Evolutionary conservation across 2,113 vertebrate species (phyloP), one percentile per base, ranked within the genome.

Genomic region (Desmodus rotundus): DNA sequence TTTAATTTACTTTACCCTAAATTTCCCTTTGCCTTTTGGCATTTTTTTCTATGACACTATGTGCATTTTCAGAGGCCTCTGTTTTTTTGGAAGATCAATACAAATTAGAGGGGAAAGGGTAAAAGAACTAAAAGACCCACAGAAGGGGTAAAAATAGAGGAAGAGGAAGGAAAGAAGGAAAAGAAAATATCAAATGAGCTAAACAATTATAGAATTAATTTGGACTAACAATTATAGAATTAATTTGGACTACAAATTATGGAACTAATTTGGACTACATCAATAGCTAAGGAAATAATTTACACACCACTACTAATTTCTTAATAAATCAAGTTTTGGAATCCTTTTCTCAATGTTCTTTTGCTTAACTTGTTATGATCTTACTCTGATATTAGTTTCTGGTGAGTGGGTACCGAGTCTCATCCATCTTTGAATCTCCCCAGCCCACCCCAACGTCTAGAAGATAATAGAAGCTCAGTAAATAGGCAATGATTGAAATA

Each of bases 281-380:
- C 63, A 96, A 72, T 89, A 47, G 20, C 70, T 47, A 52, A 92
- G 47, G 31, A 74, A 84, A 67, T 90, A 38, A 17, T 63, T 83
- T 82, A 92, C 2, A 47, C 4, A 82, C 33, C 52, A 73, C n/a
- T 33, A 8, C 43, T 89, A 43, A 14, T 72, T 91, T 81, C 36
- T 45, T 50, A 95, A 76, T n/a, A 77, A 76, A 93, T 96, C 28
- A 78, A 89, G 87, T 91, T 8, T 92, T 91, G 19, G 36, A 63
- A 58, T 41, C 15, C 2, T 52, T 96, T 82, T 86, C 54, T 38
- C 26, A 65, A 3, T 82, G 16, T 41, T 56, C 28, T 80, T 54
- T 52, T 50, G 5, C 2, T 83, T 89, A 78, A 47, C 12, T 17
- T 70, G 86, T 84, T 94, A 45, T 77, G 19, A 92, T 77, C 74